Evolutionary conservation across 2,888 invertebrate genomes (phyloP), one percentile per base, ranked within the genome.

Genomic region (Holacanthella duospinosa): DNA sequence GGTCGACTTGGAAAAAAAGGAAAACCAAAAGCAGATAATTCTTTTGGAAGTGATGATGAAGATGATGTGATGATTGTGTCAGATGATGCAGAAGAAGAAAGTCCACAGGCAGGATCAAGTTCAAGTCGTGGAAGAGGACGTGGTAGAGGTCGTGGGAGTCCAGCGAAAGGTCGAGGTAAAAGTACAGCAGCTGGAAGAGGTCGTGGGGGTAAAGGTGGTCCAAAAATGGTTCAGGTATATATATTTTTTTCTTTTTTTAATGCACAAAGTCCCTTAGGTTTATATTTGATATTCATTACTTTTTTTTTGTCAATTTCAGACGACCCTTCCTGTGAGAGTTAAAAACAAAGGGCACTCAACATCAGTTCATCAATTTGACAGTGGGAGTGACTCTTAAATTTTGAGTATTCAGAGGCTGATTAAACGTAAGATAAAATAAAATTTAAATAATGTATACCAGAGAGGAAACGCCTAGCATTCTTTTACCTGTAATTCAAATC

Each of bases 21-120:
- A 24, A n/a, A 25, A 9, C 9, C 24, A n/a, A 6, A 6, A 6
- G 54, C 24, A 24, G 27, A 55, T 21, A 55, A 25, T 6, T 25
- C 25, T 25, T 55, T 55, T 16, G 55, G 27, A 6, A 21, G 29
- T 6, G 29, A n/a, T 12, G 60, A 60, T 43, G 48, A 48, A 27
- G 59, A 59, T n/a, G 59, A 27, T 16, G 59, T 43, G 29, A 59
- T 26, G 43, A 57, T 29, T 26, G 68, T 2, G 55, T 68, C 43
- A 60, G 70, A 19, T 60, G 66, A 54, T 26, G 66, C n/a, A 57
- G 63, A 24, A 68, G 68, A 57, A 54, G 66, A 16, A 63, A 72
- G 0, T 64, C 72, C 54, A 68, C 67, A n/a, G 56, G 71, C 29
- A 68, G 4, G 2, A 27, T 16, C 36, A 36, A 16, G 9, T 19